Evolutionary conservation across 1,140 invertebrate species (phyloP).

Genomic region (Hylaeus anthracinus): DNA sequence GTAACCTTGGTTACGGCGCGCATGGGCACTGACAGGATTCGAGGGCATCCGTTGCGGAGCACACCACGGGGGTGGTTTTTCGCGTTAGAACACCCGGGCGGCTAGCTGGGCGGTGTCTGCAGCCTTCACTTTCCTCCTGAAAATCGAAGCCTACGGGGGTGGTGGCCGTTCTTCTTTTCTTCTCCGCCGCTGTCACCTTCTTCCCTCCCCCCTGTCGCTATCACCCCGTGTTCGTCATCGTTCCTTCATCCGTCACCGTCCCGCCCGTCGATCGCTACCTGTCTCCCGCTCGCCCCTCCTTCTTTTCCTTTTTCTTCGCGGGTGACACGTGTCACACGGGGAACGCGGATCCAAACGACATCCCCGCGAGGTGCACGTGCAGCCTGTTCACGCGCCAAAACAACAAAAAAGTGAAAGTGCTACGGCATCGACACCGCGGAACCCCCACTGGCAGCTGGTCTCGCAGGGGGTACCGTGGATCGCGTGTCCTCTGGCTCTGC

Average conservation of each 20-base stretch:
- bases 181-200: constrained; percentile 11
- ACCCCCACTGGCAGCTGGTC: too few relatives aligned
- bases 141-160: constrained; percentile 66
- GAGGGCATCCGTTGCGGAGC: constrained; percentile 63
- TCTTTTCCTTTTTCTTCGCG: not conserved
- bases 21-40: constrained; percentile 64
- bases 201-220: not conserved
- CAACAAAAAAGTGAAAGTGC: constrained; percentile 55
- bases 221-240: too few relatives aligned
- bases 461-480: too few relatives aligned
- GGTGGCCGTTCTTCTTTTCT: constrained; percentile 52
- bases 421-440: not conserved
- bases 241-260: not conserved
- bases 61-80: constrained; percentile 72
- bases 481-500: too few relatives aligned
- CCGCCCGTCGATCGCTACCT: not conserved
- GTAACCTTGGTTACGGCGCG: constrained; percentile 56
- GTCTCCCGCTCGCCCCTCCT: too few relatives aligned
- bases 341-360: not conserved
- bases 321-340: constrained; percentile 48
- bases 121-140: constrained; percentile 65
- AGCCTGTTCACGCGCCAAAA: constrained; percentile 38
- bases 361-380: constrained; percentile 25
- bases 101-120: constrained; percentile 78
- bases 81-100: constrained; percentile 74